A percentile compares a stretch with the other conserved stretches of the same genome.
Evolutionary conservation across 2,113 vertebrate genomes (phyloP).

Genomic region (Leptobrachium ailaonicum): DNA sequence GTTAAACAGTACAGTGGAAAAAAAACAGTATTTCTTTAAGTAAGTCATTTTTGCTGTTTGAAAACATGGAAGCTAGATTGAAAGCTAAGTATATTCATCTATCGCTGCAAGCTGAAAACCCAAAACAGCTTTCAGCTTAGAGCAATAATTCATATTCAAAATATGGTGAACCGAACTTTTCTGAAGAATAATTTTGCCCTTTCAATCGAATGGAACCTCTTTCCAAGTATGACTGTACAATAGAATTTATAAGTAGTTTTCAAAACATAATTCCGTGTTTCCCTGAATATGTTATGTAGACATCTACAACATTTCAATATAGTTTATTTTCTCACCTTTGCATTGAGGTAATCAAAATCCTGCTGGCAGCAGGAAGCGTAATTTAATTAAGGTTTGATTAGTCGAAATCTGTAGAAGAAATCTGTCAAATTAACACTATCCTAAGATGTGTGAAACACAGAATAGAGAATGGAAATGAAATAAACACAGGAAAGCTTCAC

Average conservation of each 20-base stretch:
- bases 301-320: constrained; percentile 46
- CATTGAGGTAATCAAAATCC: constrained; percentile 57
- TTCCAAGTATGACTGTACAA: neutral
- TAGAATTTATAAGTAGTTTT: neutral
- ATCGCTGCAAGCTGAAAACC: too few species aligned
- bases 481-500: constrained; percentile 39
- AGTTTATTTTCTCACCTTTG: constrained; percentile 57
- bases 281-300: constrained; percentile 51
- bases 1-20: too few species aligned
- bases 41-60: too few species aligned
- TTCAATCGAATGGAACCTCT: too few species aligned
- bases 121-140: too few species aligned
- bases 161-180: too few species aligned
- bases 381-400: constrained; percentile 57
- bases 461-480: constrained; percentile 5
- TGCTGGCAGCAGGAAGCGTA: constrained; percentile 53
- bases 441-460: constrained; percentile 13
- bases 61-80: too few species aligned
- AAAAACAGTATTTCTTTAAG: too few species aligned
- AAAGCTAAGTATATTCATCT: too few species aligned
- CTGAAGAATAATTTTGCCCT: too few species aligned
- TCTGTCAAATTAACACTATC: constrained; percentile 39
- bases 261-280: constrained; percentile 1
- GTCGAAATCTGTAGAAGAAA: constrained; percentile 33
- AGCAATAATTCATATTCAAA: too few species aligned